These are phyloP conservation scores for Gnathonemus echidnorhynchus DNA, from an alignment of 2,113 vertebrate species.

Conservation along the genomic window DNA sequence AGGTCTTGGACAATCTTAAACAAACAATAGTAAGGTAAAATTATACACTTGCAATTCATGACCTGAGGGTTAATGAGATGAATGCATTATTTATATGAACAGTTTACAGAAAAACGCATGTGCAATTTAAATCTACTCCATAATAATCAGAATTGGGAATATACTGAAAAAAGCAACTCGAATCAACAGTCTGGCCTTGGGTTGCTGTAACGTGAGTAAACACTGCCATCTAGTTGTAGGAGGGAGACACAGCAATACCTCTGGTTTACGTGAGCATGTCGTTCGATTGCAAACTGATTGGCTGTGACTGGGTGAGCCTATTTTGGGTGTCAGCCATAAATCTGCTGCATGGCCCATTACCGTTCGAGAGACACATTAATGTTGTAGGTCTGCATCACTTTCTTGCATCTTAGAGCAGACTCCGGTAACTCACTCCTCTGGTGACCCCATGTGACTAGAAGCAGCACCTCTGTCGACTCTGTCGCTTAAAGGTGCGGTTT, in stretches of 20 bases:
- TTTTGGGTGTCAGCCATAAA: constrained; percentile 24
- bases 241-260: not conserved
- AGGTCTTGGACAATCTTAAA: not conserved
- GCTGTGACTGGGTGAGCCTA: not conserved
- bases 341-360: constrained; percentile 27
- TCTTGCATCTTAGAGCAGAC: not conserved
- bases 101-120: constrained; percentile 13
- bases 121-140: constrained; percentile 11
- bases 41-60: not conserved
- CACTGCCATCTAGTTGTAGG: constrained; percentile 13
- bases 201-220: not conserved
- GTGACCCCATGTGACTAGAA: not conserved
- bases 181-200: not conserved
- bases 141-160: not conserved
- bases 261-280: not conserved
- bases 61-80: constrained; percentile 11
- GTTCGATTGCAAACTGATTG: not conserved
- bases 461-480: not conserved
- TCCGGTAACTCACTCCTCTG: not conserved
- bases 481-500: not conserved
- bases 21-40: not conserved
- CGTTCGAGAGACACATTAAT: constrained; percentile 20
- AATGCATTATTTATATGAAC: constrained; percentile 13
- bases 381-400: constrained; percentile 15
- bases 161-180: not conserved